phyloP scores from a whole-genome alignment of 2,113 vertebrate species.

The Formicarius rufipectus region DNA sequence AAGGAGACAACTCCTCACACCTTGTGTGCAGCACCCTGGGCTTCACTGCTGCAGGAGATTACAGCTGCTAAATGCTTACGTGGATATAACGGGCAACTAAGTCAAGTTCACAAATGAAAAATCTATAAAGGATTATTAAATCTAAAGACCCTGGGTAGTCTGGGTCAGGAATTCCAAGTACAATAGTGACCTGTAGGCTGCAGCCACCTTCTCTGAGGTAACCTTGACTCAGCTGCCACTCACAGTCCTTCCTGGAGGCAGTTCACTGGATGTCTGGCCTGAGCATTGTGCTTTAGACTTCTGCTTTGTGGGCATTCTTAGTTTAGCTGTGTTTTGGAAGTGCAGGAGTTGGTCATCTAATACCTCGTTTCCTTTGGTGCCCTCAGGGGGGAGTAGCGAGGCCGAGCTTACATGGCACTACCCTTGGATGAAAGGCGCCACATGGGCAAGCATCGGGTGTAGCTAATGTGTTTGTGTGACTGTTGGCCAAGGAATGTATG shows the following conservation, averaged over 20 bases:
- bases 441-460: not conserved
- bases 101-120: not conserved
- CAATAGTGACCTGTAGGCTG: not conserved
- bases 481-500: not conserved
- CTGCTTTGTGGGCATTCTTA: not conserved
- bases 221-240: not conserved
- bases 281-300: not conserved
- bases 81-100: not conserved
- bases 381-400: accelerated
- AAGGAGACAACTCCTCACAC: not conserved
- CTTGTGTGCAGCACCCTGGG: not conserved
- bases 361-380: not conserved
- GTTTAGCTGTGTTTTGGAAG: not conserved
- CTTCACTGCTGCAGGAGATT: not conserved
- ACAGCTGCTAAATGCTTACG: accelerated
- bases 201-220: not conserved
- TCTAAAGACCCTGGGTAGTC: not conserved
- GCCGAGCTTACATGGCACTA: not conserved
- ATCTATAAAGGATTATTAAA: not conserved
- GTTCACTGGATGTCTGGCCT: not conserved
- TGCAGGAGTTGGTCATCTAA: not conserved
- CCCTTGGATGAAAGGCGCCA: not conserved
- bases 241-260: not conserved
- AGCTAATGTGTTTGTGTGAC: not conserved
- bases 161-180: not conserved